Conservation (phyloP, 2,113 vertebrate genomes). For the Aptenodytes forsteri region DNA sequence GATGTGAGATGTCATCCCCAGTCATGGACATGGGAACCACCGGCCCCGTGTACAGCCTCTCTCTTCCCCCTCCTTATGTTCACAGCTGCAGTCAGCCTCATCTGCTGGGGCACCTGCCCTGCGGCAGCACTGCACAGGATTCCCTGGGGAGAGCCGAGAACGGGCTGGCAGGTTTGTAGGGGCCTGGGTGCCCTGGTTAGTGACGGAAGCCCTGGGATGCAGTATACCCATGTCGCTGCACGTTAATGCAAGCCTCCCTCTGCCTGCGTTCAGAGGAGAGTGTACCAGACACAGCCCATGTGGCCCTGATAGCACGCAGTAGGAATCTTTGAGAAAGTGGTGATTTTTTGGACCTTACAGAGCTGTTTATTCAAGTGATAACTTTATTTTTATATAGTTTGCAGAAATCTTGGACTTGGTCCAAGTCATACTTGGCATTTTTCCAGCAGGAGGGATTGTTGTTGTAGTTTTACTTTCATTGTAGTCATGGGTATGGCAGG, state of each 20-base stretch:
- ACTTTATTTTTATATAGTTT: not conserved
- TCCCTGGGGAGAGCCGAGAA: not conserved
- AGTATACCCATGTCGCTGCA: too few species aligned
- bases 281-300: not conserved
- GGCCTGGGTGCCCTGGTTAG: not conserved
- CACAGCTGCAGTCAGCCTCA: not conserved
- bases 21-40: not conserved
- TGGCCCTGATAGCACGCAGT: not conserved
- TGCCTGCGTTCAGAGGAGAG: rapidly evolving
- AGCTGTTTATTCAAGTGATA: not conserved
- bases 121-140: not conserved
- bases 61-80: not conserved
- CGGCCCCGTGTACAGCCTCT: not conserved
- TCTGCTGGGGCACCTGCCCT: not conserved
- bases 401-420: not conserved
- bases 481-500: not conserved
- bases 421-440: not conserved
- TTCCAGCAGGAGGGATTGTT: not conserved
- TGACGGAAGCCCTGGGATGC: not conserved
- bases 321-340: not conserved
- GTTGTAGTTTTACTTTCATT: not conserved
- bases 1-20: not conserved
- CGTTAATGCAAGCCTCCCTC: not conserved
- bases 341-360: not conserved
- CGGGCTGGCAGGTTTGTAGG: not conserved